phyloP scores from a whole-genome alignment of 1,140 invertebrate genomes.

The Rhynchophorus ferrugineus region DNA sequence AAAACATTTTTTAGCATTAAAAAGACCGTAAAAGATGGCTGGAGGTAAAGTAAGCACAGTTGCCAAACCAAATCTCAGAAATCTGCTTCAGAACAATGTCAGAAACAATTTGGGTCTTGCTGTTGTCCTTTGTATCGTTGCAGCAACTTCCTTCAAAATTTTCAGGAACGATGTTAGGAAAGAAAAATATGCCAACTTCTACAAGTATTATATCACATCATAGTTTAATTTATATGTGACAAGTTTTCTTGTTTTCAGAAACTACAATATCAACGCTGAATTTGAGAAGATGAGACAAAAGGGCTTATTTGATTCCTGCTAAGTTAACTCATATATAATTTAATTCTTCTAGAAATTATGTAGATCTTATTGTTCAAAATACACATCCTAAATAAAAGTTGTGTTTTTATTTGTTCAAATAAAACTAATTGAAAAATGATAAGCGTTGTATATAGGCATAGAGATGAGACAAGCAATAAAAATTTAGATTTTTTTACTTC shows the following conservation, averaged over 20 bases:
- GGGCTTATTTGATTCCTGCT: constrained; percentile 49
- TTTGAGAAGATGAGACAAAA: constrained; percentile 49
- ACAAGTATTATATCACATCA: constrained; percentile 46
- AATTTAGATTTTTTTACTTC: neutral
- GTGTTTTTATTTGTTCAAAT: neutral
- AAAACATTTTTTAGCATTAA: neutral
- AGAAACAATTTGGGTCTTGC: constrained; percentile 48
- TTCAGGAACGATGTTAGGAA: constrained; percentile 48
- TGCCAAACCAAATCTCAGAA: constrained; percentile 48
- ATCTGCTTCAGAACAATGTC: constrained; percentile 48
- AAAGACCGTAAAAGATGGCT: neutral
- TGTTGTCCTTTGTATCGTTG: constrained; percentile 37
- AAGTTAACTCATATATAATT: too few species aligned
- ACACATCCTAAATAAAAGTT: neutral
- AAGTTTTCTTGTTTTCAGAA: constrained; percentile 40
- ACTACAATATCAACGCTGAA: constrained; percentile 49
- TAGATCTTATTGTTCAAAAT: constrained; percentile 2
- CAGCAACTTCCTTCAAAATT: constrained; percentile 44
- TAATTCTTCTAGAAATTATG: constrained; percentile 1
- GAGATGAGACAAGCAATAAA: too few species aligned
- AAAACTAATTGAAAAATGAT: neutral
- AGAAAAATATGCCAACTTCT: constrained; percentile 56
- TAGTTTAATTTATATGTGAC: neutral
- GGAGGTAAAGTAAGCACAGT: constrained; percentile 29
- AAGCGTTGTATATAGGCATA: neutral